Percentiles rank a stretch among this genome's conserved stretches.
These are phyloP conservation scores for Syngnathus acus DNA, from an alignment of 2,797 vertebrate species.

Conservation along the genomic window DNA sequence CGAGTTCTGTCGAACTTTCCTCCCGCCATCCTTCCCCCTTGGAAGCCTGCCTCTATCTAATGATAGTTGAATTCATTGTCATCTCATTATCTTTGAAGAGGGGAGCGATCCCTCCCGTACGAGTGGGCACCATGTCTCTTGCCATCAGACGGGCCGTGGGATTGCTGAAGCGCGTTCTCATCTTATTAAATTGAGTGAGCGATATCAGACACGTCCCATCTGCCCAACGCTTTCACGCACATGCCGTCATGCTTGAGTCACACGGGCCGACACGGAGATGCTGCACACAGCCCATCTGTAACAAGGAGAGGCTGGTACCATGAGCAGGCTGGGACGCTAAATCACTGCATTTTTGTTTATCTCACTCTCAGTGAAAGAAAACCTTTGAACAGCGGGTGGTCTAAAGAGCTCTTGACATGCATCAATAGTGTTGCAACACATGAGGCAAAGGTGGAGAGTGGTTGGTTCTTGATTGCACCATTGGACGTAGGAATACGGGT, in stretches of 20 bases:
- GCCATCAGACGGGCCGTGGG: slow-evolving; percentile 57
- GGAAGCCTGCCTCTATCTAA: slow-evolving; percentile 54
- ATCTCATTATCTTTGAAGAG: slow-evolving; percentile 74
- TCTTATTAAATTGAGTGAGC: slow-evolving; percentile 69
- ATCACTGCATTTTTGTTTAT: slow-evolving; percentile 17
- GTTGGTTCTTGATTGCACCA: background rate
- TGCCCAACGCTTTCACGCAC: slow-evolving; percentile 57
- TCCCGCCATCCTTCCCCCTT: slow-evolving; percentile 26
- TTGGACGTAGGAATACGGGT: background rate
- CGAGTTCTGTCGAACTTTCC: slow-evolving; percentile 54
- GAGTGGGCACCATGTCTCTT: slow-evolving; percentile 63
- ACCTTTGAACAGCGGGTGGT: slow-evolving; percentile 1
- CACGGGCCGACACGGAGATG: slow-evolving; percentile 28
- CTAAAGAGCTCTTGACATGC: slow-evolving; percentile 2
- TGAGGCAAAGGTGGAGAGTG: background rate
- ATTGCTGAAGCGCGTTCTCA: slow-evolving; percentile 57
- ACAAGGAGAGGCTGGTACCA: background rate
- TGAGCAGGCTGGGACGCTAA: slow-evolving; percentile 16
- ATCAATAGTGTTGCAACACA: background rate
- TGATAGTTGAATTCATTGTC: slow-evolving; percentile 71
- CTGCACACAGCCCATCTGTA: slow-evolving; percentile 14
- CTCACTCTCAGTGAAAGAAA: background rate
- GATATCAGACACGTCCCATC: slow-evolving; percentile 68
- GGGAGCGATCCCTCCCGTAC: slow-evolving; percentile 56
- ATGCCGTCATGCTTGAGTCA: slow-evolving; percentile 45